Percentiles rank a stretch among this genome's conserved stretches.
phyloP scores from a whole-genome alignment of 2,113 vertebrate species.

The Podarcis raffonei region DNA sequence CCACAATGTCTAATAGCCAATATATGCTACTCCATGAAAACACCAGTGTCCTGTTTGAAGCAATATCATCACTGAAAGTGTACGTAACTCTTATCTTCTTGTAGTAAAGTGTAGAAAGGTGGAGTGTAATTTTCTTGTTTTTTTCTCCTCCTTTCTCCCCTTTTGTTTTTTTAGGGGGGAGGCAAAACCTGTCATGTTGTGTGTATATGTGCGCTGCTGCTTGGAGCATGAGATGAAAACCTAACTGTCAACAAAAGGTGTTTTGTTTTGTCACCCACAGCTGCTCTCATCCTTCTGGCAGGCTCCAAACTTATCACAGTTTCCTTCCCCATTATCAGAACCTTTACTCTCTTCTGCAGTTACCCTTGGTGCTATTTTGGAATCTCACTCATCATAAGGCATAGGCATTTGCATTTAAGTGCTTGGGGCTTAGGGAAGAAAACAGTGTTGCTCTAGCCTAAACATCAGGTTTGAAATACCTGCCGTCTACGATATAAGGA shows the following conservation, averaged over 20 bases:
- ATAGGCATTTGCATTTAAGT: not conserved
- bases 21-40: not conserved
- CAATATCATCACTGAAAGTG: not conserved
- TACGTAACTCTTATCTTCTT: conserved; percentile 59
- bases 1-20: no score
- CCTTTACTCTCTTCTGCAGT: not conserved
- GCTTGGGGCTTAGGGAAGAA: not conserved
- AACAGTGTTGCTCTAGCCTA: not conserved
- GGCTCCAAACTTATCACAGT: not conserved
- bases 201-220: conserved; percentile 14
- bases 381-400: conserved; percentile 4
- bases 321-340: not conserved
- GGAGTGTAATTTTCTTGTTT: not conserved
- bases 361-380: not conserved
- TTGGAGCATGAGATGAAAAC: conserved; percentile 38
- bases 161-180: not conserved
- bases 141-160: not conserved
- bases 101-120: not conserved
- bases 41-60: not conserved
- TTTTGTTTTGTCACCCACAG: conserved; percentile 6
- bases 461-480: not conserved
- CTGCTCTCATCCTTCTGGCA: conserved; percentile 28
- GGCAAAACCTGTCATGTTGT: conserved; percentile 10
- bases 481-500: not conserved
- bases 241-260: not conserved